These are phyloP conservation scores for Martes martes DNA, from an alignment of 2,113 vertebrate species.

Conservation along the genomic window DNA sequence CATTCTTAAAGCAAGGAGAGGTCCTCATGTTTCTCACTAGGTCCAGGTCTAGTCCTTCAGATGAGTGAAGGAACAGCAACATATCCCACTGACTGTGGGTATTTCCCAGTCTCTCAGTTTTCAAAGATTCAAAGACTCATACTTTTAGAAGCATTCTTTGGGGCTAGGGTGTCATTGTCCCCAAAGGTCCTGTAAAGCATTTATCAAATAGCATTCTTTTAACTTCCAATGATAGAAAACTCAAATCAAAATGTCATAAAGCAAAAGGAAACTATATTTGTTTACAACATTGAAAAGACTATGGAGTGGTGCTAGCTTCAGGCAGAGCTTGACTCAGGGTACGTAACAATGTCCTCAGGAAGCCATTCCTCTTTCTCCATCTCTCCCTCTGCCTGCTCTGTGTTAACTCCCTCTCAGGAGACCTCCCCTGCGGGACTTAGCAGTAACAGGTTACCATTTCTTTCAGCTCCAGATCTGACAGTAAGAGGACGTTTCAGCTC, in stretches of 20 bases:
- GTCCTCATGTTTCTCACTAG: neutral
- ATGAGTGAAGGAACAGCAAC: neutral
- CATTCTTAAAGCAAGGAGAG: conserved; percentile 44
- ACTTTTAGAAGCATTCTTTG: neutral
- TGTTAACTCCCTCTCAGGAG: neutral
- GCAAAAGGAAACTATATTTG: neutral
- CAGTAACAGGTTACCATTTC: neutral
- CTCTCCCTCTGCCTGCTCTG: neutral
- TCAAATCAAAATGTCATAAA: neutral
- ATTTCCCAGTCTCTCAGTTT: neutral
- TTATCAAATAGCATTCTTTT: neutral
- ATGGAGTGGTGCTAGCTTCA: neutral
- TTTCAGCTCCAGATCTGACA: neutral
- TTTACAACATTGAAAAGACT: neutral
- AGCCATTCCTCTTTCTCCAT: neutral
- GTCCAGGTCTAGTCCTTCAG: neutral
- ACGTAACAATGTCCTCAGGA: neutral
- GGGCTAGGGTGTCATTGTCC: neutral
- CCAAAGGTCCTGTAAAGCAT: neutral
- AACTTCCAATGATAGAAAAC: neutral
- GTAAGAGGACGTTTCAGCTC: neutral
- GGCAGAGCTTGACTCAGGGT: neutral
- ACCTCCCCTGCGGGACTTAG: neutral
- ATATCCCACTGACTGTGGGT: neutral
- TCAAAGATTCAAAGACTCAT: neutral